phyloP scores from a whole-genome alignment of 1,140 invertebrate species.

The Stegodyphus dumicola region DNA sequence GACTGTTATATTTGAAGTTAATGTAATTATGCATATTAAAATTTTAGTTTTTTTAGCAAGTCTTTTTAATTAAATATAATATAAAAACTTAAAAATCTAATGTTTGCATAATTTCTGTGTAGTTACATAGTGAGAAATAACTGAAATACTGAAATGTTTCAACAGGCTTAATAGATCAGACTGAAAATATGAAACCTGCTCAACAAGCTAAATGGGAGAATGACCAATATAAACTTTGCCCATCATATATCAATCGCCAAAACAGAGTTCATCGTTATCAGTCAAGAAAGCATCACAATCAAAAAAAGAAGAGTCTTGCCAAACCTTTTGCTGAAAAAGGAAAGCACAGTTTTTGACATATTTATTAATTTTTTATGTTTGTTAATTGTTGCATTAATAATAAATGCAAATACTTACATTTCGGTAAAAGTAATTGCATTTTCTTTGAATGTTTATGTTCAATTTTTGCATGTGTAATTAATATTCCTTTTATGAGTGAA shows the following conservation, averaged over 20 bases:
- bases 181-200: slow-evolving; percentile 44
- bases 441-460: neutral
- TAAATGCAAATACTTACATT: no score
- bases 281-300: slow-evolving; percentile 53
- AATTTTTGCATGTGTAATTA: neutral
- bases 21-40: no score
- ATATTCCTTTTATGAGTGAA: neutral
- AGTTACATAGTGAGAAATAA: no score
- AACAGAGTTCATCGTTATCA: slow-evolving; percentile 51
- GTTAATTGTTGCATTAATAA: neutral
- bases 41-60: no score
- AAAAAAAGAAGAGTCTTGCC: slow-evolving; percentile 54
- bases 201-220: slow-evolving; percentile 45
- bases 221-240: slow-evolving; percentile 49
- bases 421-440: no score
- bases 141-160: neutral
- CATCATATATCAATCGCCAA: slow-evolving; percentile 50
- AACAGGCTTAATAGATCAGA: slow-evolving; percentile 44
- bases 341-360: slow-evolving; percentile 43
- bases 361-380: neutral
- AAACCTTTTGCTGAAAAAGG: slow-evolving; percentile 55
- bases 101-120: no score
- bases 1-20: no score
- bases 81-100: no score
- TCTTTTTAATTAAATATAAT: no score